These are phyloP conservation scores for Acanthosepion pharaonis DNA, from an alignment of 2,888 invertebrate species.

Conservation along the genomic window DNA sequence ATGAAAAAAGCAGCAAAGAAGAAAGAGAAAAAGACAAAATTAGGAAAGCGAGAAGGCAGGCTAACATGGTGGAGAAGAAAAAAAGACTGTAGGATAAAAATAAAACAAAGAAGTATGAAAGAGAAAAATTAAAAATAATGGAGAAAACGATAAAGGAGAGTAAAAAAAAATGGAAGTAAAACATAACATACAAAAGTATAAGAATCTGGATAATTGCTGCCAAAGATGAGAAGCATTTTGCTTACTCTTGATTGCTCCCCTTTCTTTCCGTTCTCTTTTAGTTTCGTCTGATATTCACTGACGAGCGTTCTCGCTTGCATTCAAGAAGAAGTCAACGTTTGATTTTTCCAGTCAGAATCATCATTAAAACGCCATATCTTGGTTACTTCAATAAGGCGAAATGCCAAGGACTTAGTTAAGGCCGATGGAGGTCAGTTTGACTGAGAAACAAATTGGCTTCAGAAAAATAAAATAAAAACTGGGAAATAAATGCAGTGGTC, in stretches of 20 bases:
- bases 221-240: neutral
- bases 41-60: no score
- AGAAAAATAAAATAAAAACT: neutral
- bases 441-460: neutral
- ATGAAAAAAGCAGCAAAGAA: no score
- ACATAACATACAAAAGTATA: no score
- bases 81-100: no score
- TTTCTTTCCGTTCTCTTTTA: neutral
- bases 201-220: neutral
- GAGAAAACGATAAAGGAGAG: no score
- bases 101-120: no score
- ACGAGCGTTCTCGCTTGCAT: neutral
- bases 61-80: no score
- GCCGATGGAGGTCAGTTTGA: neutral
- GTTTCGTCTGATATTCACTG: neutral
- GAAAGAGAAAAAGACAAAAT: no score
- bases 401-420: constrained; percentile 7
- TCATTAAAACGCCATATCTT: constrained; percentile 2
- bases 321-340: neutral
- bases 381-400: neutral
- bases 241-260: neutral
- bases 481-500: neutral
- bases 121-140: no score
- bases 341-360: neutral
- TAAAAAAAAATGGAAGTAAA: no score